These are phyloP conservation scores for Stomatorhinus ivindoensis DNA, from an alignment of 2,113 vertebrate genomes.

Conservation along the genomic window DNA sequence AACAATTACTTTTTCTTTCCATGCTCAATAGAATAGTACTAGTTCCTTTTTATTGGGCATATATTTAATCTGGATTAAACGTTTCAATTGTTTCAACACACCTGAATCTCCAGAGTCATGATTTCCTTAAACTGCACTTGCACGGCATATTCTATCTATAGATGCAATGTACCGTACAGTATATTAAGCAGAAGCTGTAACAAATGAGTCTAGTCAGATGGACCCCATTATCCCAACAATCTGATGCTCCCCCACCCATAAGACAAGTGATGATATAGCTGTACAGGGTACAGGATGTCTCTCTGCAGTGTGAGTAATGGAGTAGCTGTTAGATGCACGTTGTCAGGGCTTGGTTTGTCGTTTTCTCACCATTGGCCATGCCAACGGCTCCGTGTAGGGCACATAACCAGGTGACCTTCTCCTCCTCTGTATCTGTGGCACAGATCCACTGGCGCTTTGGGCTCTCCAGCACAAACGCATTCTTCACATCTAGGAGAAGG, in stretches of 20 bases:
- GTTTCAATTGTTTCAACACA: neutral
- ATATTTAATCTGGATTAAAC: constrained; percentile 93
- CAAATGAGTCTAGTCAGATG: neutral
- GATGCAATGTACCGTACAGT: neutral
- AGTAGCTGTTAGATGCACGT: neutral
- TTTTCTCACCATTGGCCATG: constrained; percentile 38
- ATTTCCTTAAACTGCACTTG: neutral
- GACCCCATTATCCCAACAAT: neutral
- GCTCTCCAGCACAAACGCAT: constrained; percentile 63
- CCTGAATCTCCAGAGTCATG: neutral
- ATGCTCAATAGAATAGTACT: constrained; percentile 67
- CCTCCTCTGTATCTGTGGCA: constrained; percentile 53
- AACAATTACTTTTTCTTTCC: constrained; percentile 52
- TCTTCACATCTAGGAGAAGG: constrained; percentile 57
- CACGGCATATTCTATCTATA: neutral
- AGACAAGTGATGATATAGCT: neutral
- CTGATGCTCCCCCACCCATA: neutral
- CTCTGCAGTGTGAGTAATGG: too few relatives aligned
- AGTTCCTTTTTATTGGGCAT: constrained; percentile 60
- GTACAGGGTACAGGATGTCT: neutral
- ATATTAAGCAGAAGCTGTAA: neutral
- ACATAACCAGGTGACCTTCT: constrained; percentile 59
- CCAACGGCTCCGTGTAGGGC: constrained; percentile 46
- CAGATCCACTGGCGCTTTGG: constrained; percentile 62
- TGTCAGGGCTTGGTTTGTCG: neutral